Evolutionary conservation across 2,888 invertebrate genomes (phyloP), one percentile per base, ranked within the genome.

Genomic region (Venustoraphidia nigricollis): DNA sequence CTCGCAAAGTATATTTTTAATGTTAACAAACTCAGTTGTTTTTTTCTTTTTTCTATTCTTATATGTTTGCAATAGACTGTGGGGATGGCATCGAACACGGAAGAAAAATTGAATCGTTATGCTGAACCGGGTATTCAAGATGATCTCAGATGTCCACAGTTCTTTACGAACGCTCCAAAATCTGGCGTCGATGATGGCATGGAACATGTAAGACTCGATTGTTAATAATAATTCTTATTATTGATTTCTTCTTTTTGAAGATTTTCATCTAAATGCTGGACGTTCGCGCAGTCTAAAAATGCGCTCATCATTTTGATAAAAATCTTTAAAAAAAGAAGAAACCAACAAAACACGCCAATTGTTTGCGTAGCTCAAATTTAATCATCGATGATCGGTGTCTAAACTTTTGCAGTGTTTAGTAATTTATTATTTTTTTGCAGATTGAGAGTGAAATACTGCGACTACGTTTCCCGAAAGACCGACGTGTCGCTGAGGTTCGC

Each of bases 401-500:
- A 5, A 27, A 27, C 5, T 27, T 3, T 27, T 27, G 27, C 27
- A 27, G 27, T 27, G 27, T 27, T 5, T 6, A 5, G 27, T 27
- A 27, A 6, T 6, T 27, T 27, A 27, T 6, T 6, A 6, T 27
- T 27, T 27, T 27, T 8, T 45, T 27, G 52, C 72, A 77, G 53
- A 69, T 77, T 42, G 72, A 76, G 47, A 76, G 76, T 0, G 76
- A 76, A 54, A 60, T 83, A 27, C 62, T 81, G 37, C 72, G 73
- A 45, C 59, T 82, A 34, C 67, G 81, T 36, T 83, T 79, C 56
- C 79, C 80, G 0, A 72, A 74, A 48, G 82, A 83, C 57, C 71
- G 73, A 59, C 76, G 95, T 47, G 80, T 93, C 53, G 72, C 81
- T 9, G 94, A 95, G 68, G 85, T 90, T 2, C 77, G 85, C 48